Percentiles rank a stretch among this genome's conserved stretches.
phyloP scores from a whole-genome alignment of 2,113 vertebrate genomes.

The Talpa occidentalis region DNA sequence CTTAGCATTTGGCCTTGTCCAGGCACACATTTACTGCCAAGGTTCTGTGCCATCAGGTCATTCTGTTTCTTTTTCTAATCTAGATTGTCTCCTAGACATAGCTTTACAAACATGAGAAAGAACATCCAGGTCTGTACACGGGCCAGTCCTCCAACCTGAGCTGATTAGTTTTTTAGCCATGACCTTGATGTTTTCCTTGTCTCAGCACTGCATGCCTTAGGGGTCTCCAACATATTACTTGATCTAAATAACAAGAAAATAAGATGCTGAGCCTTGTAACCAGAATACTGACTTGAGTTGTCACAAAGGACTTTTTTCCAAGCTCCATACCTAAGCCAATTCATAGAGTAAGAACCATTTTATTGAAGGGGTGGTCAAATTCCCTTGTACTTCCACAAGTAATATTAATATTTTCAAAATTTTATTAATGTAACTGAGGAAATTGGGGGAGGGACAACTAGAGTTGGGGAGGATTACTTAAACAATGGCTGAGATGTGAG shows the following conservation, averaged over 20 bases:
- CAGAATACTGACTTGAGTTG: neutral
- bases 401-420: neutral
- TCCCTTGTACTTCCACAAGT: neutral
- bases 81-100: too few relatives aligned
- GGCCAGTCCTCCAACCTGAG: too few relatives aligned
- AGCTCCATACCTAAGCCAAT: neutral
- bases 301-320: neutral
- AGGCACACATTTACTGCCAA: too few relatives aligned
- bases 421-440: slow-evolving; percentile 30
- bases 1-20: too few relatives aligned
- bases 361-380: neutral
- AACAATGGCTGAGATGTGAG: neutral
- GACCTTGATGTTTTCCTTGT: too few relatives aligned
- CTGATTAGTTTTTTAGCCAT: too few relatives aligned
- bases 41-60: too few relatives aligned
- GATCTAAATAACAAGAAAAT: slow-evolving; percentile 1
- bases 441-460: slow-evolving; percentile 1
- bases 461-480: neutral
- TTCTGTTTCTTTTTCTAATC: too few relatives aligned
- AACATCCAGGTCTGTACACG: too few relatives aligned
- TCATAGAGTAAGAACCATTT: neutral
- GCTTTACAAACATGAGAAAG: too few relatives aligned
- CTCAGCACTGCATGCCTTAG: too few relatives aligned
- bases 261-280: neutral
- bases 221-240: neutral